Percentiles rank a stretch among this genome's conserved stretches.
Conservation (phyloP, 1,140 invertebrate genomes). For the Neuroterus valhalla region DNA sequence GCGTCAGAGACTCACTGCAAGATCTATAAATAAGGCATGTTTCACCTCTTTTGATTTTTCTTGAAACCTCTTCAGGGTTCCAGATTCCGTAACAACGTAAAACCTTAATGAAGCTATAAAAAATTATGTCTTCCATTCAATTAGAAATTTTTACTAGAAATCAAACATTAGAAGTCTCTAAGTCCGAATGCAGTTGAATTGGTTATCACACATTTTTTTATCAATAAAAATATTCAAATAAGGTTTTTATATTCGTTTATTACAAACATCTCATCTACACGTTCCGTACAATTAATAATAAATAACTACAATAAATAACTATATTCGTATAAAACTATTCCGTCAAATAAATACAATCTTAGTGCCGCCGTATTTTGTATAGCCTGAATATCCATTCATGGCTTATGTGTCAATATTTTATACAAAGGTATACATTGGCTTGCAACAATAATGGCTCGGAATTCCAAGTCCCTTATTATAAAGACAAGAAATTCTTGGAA, state of each 20-base stretch:
- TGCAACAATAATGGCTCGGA: background rate
- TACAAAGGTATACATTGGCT: background rate
- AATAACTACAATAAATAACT: constrained; percentile 8
- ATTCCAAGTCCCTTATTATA: background rate
- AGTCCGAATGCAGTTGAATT: too few species aligned
- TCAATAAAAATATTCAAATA: background rate
- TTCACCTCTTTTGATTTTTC: too few species aligned
- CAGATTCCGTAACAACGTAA: too few species aligned
- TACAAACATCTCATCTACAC: background rate
- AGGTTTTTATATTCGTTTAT: constrained; percentile 2
- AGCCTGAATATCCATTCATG: background rate
- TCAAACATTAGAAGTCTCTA: too few species aligned
- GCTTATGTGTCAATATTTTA: constrained; percentile 2
- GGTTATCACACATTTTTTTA: too few species aligned
- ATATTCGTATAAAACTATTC: background rate
- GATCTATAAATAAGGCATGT: too few species aligned
- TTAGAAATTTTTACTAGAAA: too few species aligned
- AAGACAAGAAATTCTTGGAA: background rate
- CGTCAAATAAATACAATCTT: background rate
- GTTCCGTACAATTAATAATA: background rate
- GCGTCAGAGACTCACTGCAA: too few species aligned
- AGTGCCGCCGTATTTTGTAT: background rate
- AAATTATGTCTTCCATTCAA: too few species aligned
- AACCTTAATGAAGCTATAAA: too few species aligned
- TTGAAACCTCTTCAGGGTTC: too few species aligned